Evolutionary conservation across 2,113 vertebrate species (phyloP).

Genomic region (Phodopus roborovskii): DNA sequence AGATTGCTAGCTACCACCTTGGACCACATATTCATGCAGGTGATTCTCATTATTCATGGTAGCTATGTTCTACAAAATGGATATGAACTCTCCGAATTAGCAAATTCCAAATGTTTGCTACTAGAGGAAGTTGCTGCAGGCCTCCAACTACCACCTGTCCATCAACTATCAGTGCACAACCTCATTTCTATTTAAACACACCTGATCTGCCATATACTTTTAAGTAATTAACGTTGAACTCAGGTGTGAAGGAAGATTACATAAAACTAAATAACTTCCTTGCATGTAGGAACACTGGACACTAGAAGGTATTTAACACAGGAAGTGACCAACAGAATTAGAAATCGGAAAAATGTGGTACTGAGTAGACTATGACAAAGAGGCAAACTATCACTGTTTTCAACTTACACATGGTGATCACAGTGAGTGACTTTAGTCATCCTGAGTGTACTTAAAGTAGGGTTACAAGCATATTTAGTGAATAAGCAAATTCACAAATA

Average conservation of each 20-base stretch:
- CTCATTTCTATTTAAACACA: not conserved
- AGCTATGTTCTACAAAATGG: not conserved
- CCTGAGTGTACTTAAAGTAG: not conserved
- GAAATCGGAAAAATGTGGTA: not conserved
- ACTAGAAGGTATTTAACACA: not conserved
- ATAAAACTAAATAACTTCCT: not conserved
- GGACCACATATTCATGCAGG: not conserved
- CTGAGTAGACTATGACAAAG: not conserved
- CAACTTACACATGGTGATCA: not conserved
- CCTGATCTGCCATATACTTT: not conserved
- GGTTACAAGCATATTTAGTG: not conserved
- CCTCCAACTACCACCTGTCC: conserved; percentile 6
- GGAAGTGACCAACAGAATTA: not conserved
- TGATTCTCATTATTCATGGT: not conserved
- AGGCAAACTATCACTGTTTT: not conserved
- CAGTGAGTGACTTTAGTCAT: not conserved
- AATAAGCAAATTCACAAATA: not conserved
- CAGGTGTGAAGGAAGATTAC: not conserved
- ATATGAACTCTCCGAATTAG: not conserved
- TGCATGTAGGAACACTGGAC: not conserved
- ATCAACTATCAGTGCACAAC: not conserved
- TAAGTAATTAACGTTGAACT: conserved; percentile 3
- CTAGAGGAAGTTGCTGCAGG: not conserved
- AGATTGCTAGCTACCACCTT: not conserved
- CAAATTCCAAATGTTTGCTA: not conserved